These are phyloP conservation scores for Coptodon rendalli DNA, from an alignment of 2,113 vertebrate species.

Conservation along the genomic window DNA sequence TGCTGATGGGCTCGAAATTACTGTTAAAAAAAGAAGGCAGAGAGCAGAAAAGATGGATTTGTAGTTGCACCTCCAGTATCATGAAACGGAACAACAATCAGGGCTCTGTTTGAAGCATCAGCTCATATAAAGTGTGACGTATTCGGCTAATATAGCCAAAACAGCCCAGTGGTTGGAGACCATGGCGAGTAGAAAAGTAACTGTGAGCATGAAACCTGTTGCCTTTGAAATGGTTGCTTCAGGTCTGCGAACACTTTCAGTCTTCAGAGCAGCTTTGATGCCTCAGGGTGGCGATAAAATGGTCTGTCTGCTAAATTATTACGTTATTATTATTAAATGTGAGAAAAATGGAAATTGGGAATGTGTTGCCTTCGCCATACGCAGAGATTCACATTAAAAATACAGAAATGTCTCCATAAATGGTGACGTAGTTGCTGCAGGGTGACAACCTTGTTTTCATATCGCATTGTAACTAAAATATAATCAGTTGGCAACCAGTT, in stretches of 20 bases:
- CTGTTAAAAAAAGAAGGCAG: not conserved
- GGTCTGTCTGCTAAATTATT: not conserved
- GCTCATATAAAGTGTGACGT: not conserved
- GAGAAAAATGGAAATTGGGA: not conserved
- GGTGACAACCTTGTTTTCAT: not conserved
- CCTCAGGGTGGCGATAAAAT: not conserved
- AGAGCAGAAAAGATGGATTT: not conserved
- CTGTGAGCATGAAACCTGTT: not conserved
- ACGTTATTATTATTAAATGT: not conserved
- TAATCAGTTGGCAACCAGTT: not conserved
- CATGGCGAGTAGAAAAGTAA: not conserved
- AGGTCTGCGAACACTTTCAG: fast-evolving
- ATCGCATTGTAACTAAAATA: not conserved
- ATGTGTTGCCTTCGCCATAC: not conserved
- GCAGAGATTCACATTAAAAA: not conserved
- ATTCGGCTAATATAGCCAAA: not conserved
- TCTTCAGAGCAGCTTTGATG: not conserved
- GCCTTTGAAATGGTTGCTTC: not conserved
- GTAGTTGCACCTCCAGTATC: not conserved
- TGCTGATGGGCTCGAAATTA: not conserved
- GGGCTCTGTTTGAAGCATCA: fast-evolving
- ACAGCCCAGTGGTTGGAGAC: not conserved
- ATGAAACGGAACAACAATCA: not conserved
- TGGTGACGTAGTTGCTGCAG: not conserved
- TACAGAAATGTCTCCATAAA: not conserved